Evolutionary conservation across 2,113 vertebrate genomes (phyloP).

Genomic region (Cacatua alba): DNA sequence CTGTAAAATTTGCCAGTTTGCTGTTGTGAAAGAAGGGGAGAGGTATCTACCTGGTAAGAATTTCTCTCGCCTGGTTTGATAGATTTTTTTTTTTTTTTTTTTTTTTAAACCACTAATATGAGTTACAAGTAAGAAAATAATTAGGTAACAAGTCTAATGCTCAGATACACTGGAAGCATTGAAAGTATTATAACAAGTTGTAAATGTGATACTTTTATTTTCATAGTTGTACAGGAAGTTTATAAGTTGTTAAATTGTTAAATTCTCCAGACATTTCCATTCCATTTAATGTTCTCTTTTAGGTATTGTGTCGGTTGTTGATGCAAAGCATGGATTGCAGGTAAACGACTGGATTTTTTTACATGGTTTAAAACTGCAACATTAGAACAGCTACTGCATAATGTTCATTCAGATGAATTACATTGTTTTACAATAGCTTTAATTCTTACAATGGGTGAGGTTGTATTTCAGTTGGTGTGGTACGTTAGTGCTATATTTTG

Average conservation of each 20-base stretch:
- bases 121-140: not conserved
- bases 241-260: not conserved
- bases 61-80: not conserved
- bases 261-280: not conserved
- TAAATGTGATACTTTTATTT: not conserved
- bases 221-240: not conserved
- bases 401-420: not conserved
- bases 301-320: slow-evolving; percentile 94
- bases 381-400: not conserved
- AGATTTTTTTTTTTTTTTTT: not conserved
- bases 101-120: rapidly evolving
- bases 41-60: rapidly evolving
- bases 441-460: not conserved
- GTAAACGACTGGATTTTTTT: slow-evolving; percentile 70
- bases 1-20: not conserved
- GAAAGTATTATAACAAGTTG: not conserved
- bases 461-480: not conserved
- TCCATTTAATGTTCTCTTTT: slow-evolving; percentile 3
- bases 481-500: not conserved
- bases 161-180: not conserved
- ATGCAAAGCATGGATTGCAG: slow-evolving; percentile 91
- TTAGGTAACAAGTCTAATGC: not conserved
- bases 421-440: not conserved
- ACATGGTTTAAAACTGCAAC: not conserved
- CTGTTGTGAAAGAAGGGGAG: not conserved